Conservation (phyloP, 2,113 vertebrate species). For the Rhinoptilus africanus region DNA sequence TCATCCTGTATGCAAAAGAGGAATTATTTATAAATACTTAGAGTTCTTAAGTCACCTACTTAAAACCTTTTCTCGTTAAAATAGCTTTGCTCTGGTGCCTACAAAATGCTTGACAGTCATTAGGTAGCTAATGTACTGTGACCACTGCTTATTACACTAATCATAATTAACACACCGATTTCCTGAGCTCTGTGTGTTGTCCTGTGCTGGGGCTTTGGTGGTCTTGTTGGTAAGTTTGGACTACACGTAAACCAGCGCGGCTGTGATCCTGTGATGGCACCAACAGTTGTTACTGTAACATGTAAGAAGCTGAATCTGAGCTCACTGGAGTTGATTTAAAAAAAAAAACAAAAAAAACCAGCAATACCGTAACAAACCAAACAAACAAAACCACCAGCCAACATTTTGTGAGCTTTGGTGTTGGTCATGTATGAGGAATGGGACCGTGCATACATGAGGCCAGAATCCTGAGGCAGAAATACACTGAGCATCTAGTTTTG, state of each 20-base stretch:
- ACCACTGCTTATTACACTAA: constrained; percentile 42
- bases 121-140: constrained; percentile 65
- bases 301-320: not conserved
- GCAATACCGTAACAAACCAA: not conserved
- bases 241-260: rapidly evolving
- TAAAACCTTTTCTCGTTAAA: constrained; percentile 47
- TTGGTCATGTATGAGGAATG: not conserved
- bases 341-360: too few species aligned
- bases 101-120: constrained; percentile 35
- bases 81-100: constrained; percentile 24
- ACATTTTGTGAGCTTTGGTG: not conserved
- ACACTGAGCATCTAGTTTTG: not conserved
- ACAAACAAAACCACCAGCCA: not conserved
- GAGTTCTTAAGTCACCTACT: constrained; percentile 40
- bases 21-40: constrained; percentile 41
- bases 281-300: not conserved
- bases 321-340: not conserved
- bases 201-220: not conserved
- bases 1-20: constrained; percentile 31
- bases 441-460: not conserved
- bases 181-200: constrained; percentile 1
- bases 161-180: constrained; percentile 58
- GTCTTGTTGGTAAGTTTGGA: not conserved
- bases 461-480: not conserved
- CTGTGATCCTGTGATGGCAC: not conserved